Base-by-base conservation (phyloP, 2,797 vertebrate species). In the Sylvilagus floridanus region DNA sequence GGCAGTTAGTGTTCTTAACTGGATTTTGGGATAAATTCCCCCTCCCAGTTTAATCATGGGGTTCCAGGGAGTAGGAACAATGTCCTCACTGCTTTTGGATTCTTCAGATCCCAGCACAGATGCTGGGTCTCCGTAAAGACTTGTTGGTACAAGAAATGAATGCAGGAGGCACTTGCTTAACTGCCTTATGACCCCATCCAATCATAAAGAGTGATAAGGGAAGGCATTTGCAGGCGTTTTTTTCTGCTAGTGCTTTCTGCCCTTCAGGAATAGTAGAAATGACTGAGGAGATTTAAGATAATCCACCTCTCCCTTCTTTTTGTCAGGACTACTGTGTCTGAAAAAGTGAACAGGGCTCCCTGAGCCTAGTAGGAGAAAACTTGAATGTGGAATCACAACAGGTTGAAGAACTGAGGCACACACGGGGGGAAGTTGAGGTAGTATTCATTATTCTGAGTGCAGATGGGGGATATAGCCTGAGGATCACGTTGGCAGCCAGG, bases 271-370 rank as follows among this genome's bases (percentile, higher is more conserved):
- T 76, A 90, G 79, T 83, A 90, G 79, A 88, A 91, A 90, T 90
- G 50, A 94, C 79, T 81, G 90, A 95, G 57, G 72, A 94, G 90
- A 86, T 95, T 89, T 90, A 77, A 94, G 95, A 96, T 96, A 96
- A 94, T 22, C n/a, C 19, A 5, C 26, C 24, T 12, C 8, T 22
- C 17, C 17, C 63, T 68, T 57, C 22, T 71, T 88, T 73, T 62
- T 5, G 71, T 72, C 85, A 86, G 65, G 77, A 83, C 26, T 65
- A 37, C 37, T 72, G 75, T 32, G 54, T 93, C 76, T 96, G 30
- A 81, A 92, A 94, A 95, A 95, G 32, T 76, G 84, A 82, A 65
- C 69, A 52, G 73, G 73, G 63, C 76, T 85, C 26, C 26, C 87
- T 63, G 60, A 93, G 19, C 81, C 65, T 57, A 88, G 87, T 30